These are phyloP conservation scores for Sebastes aleutianus DNA, from an alignment of 2,797 vertebrate species.

Conservation along the genomic window DNA sequence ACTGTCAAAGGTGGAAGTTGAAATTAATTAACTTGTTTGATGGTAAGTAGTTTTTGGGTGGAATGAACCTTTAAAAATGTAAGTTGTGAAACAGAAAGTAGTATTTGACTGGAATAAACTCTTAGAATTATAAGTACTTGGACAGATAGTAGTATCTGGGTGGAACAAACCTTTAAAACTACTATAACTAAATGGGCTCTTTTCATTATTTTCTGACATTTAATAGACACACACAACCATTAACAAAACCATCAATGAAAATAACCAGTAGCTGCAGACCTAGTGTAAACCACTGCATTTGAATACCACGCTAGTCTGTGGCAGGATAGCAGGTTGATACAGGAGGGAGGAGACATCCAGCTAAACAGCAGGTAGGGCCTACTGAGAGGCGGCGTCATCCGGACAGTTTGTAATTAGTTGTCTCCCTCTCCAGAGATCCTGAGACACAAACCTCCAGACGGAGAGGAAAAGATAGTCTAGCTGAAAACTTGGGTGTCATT, in stretches of 20 bases:
- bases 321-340: slow-evolving; percentile 13
- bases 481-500: not conserved
- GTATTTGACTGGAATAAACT: too few species aligned
- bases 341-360: slow-evolving; percentile 63
- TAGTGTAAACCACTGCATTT: not conserved
- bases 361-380: slow-evolving; percentile 20
- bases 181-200: not conserved
- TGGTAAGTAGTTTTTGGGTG: too few species aligned
- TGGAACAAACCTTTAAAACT: too few species aligned
- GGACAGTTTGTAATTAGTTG: slow-evolving; percentile 76
- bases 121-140: too few species aligned
- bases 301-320: not conserved
- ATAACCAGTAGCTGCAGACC: too few species aligned
- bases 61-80: too few species aligned
- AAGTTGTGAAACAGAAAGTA: too few species aligned
- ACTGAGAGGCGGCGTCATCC: slow-evolving; percentile 59
- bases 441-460: slow-evolving; percentile 16
- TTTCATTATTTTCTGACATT: not conserved
- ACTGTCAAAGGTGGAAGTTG: too few species aligned
- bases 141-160: too few species aligned
- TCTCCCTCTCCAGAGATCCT: slow-evolving; percentile 58
- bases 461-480: slow-evolving; percentile 16
- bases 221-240: not conserved
- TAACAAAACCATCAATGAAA: not conserved
- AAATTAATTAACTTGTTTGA: too few species aligned